Evolutionary conservation across 1,140 invertebrate genomes (phyloP).

Genomic region (Euglossa dilemma): DNA sequence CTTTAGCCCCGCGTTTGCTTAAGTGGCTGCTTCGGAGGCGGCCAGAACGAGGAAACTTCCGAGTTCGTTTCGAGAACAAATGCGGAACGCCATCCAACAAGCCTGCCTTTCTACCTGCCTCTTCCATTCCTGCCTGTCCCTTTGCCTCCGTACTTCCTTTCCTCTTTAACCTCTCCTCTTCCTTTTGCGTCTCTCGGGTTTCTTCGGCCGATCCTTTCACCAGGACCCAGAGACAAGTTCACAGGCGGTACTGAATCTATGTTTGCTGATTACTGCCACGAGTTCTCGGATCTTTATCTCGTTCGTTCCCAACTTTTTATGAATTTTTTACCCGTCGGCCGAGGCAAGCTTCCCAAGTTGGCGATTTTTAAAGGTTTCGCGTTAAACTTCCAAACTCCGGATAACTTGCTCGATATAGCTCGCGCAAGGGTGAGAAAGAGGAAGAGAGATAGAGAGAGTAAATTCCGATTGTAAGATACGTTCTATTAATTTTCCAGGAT

Average conservation of each 20-base stretch:
- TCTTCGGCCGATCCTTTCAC: background rate
- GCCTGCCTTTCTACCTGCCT: background rate
- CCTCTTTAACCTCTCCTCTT: background rate
- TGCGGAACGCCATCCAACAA: conserved; percentile 35
- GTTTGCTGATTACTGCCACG: background rate
- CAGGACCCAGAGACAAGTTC: background rate
- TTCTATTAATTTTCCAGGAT: background rate
- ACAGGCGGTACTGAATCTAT: background rate
- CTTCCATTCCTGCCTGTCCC: no score
- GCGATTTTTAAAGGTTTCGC: background rate
- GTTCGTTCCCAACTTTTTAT: background rate
- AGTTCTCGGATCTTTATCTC: background rate
- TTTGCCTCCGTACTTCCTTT: background rate
- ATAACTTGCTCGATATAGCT: background rate
- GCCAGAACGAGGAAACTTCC: conserved; percentile 59
- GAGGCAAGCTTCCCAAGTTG: background rate
- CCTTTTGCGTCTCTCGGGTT: background rate
- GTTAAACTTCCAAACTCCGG: background rate
- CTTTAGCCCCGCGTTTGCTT: conserved; percentile 53
- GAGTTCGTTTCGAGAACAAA: conserved; percentile 54
- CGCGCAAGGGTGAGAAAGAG: no score
- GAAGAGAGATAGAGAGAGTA: background rate
- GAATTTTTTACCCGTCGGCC: background rate
- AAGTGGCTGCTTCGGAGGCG: conserved; percentile 51
- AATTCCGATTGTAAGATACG: background rate